Evolutionary conservation across 2,113 vertebrate species (phyloP), one percentile per base, ranked within the genome.

Genomic region (Catagonus wagneri): DNA sequence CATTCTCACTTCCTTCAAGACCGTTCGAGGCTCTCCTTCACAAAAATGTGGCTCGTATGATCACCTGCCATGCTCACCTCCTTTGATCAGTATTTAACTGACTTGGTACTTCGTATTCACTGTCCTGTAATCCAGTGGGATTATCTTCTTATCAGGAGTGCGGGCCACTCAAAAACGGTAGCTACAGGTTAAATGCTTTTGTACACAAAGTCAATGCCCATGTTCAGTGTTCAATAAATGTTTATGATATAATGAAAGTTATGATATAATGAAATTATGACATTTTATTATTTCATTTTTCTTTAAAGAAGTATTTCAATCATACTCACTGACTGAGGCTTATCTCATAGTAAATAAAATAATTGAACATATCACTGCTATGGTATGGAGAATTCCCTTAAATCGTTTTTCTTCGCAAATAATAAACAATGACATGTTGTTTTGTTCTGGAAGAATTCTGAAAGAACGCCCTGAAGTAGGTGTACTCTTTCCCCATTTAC

Each of bases 391-490:
- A 90, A 79, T 63, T 74, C 39, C 71, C 56, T 66, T 87, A 96
- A 93, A 63, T 88, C 66, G 85, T 89, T 96, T 95, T 88, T 74
- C 92, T 94, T 90, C 60, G 68, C 90, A 94, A 96, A 96, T 91
- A 94, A 89, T 74, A 22, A 98, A 94, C 94, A 85, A 65, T 74
- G 96, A 32, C 90, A 80, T 56, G 72, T 32, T 89, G 29, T 86
- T 94, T 93, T 92, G 78, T 79, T 86, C 90, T 81, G 54, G 20
- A 93, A 90, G 63, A 78, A 71, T 54, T 92, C 69, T 29, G 54
- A 93, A 91, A 93, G 61, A 39, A 83, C n/a, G 66, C 13, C 86
- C 68, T 98, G 83, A 98, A 97, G 96, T 63, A 83, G 88, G 94
- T 96, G 17, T 84, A 4, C 56, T 97, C 83, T 80, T 29, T 68